Base-by-base conservation (phyloP, 2,888 invertebrate genomes). In the Lasioglossum zephyrum region DNA sequence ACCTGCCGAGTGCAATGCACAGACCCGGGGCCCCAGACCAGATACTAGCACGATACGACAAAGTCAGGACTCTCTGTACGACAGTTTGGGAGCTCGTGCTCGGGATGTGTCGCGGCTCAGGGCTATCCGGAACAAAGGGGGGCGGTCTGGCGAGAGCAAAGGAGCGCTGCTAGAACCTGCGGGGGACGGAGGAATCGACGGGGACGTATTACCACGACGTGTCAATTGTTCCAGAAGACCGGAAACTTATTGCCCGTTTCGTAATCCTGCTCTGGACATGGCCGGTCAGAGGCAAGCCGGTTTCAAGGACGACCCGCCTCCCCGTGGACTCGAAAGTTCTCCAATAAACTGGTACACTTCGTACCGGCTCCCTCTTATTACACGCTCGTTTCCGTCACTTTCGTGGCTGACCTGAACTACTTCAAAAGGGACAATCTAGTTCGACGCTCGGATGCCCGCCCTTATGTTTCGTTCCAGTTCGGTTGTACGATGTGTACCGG, bases 141-240 rank as follows among this genome's bases (percentile, higher is more conserved):
- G 44, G n/a, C 36, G 57, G 2, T 22, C 63, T 31, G 63, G 60
- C 26, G 66, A 18, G 69, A 39, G 39, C 69, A 22, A 31, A 39
- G 69, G 18, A 22, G 36, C 69, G 39, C 60, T 60, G 26, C 8
- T 26, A 11, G 69, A 39, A 8, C 9, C 69, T 66, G 49, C 70
- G 13, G 49, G 36, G 36, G 57, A n/a, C 53, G 79, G 31, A 16
- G 79, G 60, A 69, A 73, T 79, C 87, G 36, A 57, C 57, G 57
- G 85, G 86, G 88, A 86, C 87, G 91, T 92, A 90, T 89, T 90
- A 91, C 90, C 85, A 81, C 87, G 87, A 81, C 88, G 92, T 91
- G 91, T 91, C 89, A 91, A 93, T 92, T 93, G 93, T 92, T 91
- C 84, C 87, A 82, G 88, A 92, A 93, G 87, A 92, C 88, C 89